Evolutionary conservation across 2,888 invertebrate species (phyloP).

Genomic region (Bursaphelenchus okinawaensis): DNA sequence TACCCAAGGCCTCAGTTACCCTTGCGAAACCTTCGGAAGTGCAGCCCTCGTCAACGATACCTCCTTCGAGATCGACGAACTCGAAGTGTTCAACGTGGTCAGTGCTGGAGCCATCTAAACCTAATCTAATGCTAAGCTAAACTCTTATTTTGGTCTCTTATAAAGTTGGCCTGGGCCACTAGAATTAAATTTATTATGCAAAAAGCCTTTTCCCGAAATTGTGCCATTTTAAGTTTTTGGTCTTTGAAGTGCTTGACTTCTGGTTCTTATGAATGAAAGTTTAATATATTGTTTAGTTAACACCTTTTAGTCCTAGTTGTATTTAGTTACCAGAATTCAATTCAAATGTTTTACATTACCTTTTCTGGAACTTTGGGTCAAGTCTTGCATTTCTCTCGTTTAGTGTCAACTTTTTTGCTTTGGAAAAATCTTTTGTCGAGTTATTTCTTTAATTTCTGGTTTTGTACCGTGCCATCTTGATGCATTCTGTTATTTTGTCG

Average conservation of each 20-base stretch:
- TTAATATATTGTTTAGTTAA: too few species aligned
- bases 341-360: neutral
- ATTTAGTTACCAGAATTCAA: neutral
- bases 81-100: conserved; percentile 39
- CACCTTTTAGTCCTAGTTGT: too few species aligned
- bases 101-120: conserved; percentile 3
- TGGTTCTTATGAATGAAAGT: too few species aligned
- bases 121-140: neutral
- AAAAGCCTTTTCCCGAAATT: neutral
- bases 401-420: neutral
- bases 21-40: conserved; percentile 46
- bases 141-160: neutral
- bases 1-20: conserved; percentile 43
- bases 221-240: neutral
- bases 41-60: conserved; percentile 38
- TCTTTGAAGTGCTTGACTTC: too few species aligned
- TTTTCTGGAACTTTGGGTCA: neutral
- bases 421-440: neutral
- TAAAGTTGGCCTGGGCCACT: neutral
- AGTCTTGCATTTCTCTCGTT: neutral
- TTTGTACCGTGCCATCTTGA: too few species aligned
- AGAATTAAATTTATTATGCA: neutral
- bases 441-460: too few species aligned
- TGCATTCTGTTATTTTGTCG: too few species aligned
- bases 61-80: conserved; percentile 37